Base-by-base conservation (phyloP, 2,113 vertebrate genomes). In the Glaucomys volans region DNA sequence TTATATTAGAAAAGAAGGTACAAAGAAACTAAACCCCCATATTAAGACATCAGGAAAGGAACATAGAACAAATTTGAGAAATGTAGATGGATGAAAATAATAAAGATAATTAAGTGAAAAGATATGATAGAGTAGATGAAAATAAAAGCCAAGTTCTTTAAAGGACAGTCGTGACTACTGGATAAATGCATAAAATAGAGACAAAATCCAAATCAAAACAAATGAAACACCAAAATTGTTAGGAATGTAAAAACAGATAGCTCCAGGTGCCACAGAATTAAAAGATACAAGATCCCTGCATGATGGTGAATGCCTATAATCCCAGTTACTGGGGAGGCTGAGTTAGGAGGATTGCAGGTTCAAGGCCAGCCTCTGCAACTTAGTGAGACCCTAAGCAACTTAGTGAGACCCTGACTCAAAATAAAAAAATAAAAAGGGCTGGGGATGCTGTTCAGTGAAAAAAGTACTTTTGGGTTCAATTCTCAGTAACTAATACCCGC, bases 1-100 rank as follows among this genome's bases (percentile, higher is more conserved):
- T 87, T 90, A 59, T 35, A 76, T 71, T 87, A 87, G n/a, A 83
- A 94, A 91, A 91, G 57, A 92, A 26, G 42, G 14, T 96, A 57
- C 95, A 90, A 81, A 32, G 76, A 90, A 94, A 37, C 74, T 87
- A 62, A 81, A 67, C 26, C 44, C 79, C 42, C 37, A 85, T 69
- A 50, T 35, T 89, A 87, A 83, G 75, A 76, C 44, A 10, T 86
- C 74, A 92, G 64, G 92, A 95, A 85, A 90, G 62, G 77, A 90
- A 75, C 32, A 71, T 50, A 94, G 69, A 71, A 26, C 32, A 93
- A 57, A 37, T n/a, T 90, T 12, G 54, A 92, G 35, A 24, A 72
- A 44, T 59, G 3, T 92, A 77, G 79, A 71, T 28, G 77, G 18
- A 59, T 79, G 54, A 83, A 24, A 57, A 54, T 79, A 90, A 82